Conservation (phyloP, 2,113 vertebrate genomes). For the Corapipo altera region DNA sequence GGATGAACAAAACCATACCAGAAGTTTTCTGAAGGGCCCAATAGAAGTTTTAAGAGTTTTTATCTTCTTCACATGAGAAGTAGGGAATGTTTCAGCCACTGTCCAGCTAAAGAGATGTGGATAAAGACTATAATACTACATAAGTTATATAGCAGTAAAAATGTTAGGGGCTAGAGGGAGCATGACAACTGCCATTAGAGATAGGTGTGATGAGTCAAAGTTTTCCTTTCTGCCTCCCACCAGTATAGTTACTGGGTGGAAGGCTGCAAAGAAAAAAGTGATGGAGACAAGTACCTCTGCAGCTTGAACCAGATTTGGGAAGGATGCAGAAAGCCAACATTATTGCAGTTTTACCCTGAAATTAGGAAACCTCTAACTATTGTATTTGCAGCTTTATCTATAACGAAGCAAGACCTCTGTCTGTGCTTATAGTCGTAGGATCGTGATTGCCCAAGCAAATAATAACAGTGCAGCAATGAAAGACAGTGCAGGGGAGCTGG, state of each 20-base stretch:
- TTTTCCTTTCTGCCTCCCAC: constrained; percentile 4
- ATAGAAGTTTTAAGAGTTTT: neutral
- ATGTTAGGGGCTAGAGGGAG: neutral
- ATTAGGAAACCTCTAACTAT: neutral
- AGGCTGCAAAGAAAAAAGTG: neutral
- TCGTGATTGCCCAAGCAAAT: constrained; percentile 24
- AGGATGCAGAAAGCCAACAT: neutral
- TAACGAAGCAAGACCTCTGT: neutral
- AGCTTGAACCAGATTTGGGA: neutral
- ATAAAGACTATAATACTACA: neutral
- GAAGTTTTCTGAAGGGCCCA: neutral
- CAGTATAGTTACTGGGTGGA: neutral
- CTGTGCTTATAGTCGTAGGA: neutral
- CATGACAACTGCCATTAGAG: neutral
- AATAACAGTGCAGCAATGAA: constrained; percentile 8
- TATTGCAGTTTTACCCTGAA: neutral
- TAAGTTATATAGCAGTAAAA: neutral
- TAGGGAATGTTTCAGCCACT: neutral
- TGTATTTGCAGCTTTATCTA: neutral
- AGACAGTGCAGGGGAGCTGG: neutral
- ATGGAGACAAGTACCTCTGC: neutral
- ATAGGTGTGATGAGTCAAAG: neutral
- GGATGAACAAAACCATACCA: neutral
- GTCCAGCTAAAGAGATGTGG: neutral
- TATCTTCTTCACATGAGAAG: neutral